Evolutionary conservation across 1,140 invertebrate genomes (phyloP).

Genomic region (Drosophila equinoxialis): DNA sequence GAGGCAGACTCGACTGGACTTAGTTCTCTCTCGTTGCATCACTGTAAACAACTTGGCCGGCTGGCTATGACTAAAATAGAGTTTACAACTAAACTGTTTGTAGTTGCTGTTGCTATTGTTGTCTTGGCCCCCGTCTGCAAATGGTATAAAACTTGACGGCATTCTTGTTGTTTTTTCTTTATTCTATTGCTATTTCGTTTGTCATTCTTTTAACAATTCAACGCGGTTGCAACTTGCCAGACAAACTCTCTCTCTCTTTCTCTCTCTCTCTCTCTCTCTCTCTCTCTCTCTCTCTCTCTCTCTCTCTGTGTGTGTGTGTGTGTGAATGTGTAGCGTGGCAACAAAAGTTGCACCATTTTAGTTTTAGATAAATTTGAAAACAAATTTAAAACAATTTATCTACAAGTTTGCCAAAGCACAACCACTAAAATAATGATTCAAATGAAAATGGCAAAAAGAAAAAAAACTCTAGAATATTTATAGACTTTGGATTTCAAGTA

Average conservation of each 20-base stretch:
- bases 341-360: slow-evolving; percentile 51
- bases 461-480: neutral
- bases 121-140: slow-evolving; percentile 41
- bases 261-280: no score
- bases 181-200: slow-evolving; percentile 23
- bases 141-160: slow-evolving; percentile 35
- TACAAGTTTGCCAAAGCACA: slow-evolving; percentile 34
- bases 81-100: slow-evolving; percentile 53
- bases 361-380: slow-evolving; percentile 35
- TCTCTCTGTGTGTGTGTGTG: no score
- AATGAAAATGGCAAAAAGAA: neutral
- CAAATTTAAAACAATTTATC: slow-evolving; percentile 49
- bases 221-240: slow-evolving; percentile 48
- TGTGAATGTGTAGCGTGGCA: neutral
- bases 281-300: no score
- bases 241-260: neutral
- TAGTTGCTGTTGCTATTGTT: slow-evolving; percentile 22
- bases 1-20: slow-evolving; percentile 8
- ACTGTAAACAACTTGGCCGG: slow-evolving; percentile 51
- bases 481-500: no score
- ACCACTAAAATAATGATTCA: slow-evolving; percentile 6
- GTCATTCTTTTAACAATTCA: slow-evolving; percentile 31
- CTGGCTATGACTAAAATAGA: neutral
- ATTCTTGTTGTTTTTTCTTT: neutral
- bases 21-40: slow-evolving; percentile 16